A percentile compares a stretch with the other conserved stretches of the same genome.
Conservation (phyloP, 2,113 vertebrate species). For the Microcebus murinus region DNA sequence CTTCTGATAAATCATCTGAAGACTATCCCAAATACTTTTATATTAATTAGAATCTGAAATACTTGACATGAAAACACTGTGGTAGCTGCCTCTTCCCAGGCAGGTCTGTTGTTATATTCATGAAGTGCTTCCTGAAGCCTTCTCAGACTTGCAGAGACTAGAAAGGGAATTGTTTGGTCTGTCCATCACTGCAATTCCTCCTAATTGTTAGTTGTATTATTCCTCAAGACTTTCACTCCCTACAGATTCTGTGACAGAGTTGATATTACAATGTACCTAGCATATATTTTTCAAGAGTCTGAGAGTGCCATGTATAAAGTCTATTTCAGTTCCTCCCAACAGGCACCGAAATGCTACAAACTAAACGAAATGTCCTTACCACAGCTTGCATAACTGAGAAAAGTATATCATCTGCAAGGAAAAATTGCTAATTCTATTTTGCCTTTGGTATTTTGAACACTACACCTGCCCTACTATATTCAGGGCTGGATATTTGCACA, state of each 20-base stretch:
- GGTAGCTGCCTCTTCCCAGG: slow-evolving; percentile 35
- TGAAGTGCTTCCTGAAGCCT: slow-evolving; percentile 70
- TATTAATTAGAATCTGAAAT: slow-evolving; percentile 76
- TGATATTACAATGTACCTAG: slow-evolving; percentile 51
- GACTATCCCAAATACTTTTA: slow-evolving; percentile 59
- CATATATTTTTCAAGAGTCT: slow-evolving; percentile 61
- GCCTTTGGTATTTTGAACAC: slow-evolving; percentile 50
- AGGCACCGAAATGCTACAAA: slow-evolving; percentile 36
- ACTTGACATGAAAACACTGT: slow-evolving; percentile 49
- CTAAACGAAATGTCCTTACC: not conserved
- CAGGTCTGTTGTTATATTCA: slow-evolving; percentile 64
- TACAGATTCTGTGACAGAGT: slow-evolving; percentile 45
- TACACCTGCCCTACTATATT: slow-evolving; percentile 57
- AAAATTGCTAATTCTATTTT: slow-evolving; percentile 64
- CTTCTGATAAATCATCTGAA: slow-evolving; percentile 50
- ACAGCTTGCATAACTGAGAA: slow-evolving; percentile 26
- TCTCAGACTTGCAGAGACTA: slow-evolving; percentile 56
- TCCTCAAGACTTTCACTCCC: slow-evolving; percentile 64
- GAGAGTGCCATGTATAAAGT: not conserved
- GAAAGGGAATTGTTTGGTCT: slow-evolving; percentile 62
- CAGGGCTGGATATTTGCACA: slow-evolving; percentile 24
- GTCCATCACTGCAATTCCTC: slow-evolving; percentile 64
- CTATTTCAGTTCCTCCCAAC: slow-evolving; percentile 25
- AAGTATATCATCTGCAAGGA: slow-evolving; percentile 7
- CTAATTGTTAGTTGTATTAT: slow-evolving; percentile 68